These are phyloP conservation scores for Lathamus discolor DNA, from an alignment of 2,113 vertebrate species.

Conservation along the genomic window DNA sequence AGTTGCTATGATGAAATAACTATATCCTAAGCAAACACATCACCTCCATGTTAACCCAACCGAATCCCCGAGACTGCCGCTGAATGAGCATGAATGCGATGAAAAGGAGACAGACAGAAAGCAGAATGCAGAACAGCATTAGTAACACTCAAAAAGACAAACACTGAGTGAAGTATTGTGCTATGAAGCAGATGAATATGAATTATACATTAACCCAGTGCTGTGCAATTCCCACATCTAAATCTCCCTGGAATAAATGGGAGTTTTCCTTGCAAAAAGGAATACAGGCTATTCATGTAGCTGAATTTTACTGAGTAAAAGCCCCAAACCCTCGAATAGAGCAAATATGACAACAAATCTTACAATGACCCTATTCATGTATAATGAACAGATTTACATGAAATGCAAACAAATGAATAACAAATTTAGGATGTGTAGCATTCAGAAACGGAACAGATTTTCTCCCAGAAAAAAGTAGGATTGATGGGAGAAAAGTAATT, in stretches of 20 bases:
- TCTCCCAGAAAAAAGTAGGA: not conserved
- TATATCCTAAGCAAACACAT: not conserved
- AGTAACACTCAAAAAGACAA: not conserved
- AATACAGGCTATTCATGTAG: not conserved
- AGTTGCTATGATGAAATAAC: not conserved
- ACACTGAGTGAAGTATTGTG: not conserved
- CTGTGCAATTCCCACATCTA: not conserved
- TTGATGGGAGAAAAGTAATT: not conserved
- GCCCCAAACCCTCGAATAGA: not conserved
- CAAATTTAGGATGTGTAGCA: not conserved
- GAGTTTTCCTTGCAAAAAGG: not conserved
- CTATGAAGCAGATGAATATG: not conserved
- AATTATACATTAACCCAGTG: not conserved
- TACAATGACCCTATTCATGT: not conserved
- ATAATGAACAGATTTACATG: not conserved
- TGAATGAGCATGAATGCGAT: not conserved
- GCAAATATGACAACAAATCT: not conserved
- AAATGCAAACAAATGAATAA: not conserved
- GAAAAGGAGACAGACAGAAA: not conserved
- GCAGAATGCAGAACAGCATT: not conserved
- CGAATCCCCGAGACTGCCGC: constrained; percentile 44
- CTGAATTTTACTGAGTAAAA: not conserved
- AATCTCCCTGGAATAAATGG: not conserved
- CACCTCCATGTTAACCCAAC: constrained; percentile 61
- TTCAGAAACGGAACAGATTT: not conserved